Evolutionary conservation across 2,888 invertebrate genomes (phyloP), one percentile per base, ranked within the genome.

Genomic region (Acanthosoma haemorrhoidale): DNA sequence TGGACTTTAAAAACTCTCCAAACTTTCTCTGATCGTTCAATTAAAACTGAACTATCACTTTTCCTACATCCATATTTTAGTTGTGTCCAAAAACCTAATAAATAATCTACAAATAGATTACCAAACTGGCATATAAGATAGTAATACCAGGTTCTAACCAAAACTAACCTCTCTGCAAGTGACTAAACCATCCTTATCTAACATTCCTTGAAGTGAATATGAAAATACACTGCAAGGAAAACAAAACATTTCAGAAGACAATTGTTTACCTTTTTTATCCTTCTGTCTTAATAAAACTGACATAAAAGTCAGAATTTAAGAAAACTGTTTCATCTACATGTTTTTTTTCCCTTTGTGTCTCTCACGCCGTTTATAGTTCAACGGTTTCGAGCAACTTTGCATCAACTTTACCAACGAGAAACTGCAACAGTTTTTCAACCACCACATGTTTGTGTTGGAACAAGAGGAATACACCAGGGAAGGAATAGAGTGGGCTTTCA

Each of bases 391-490:
- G 86, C 96, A 96, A 86, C 87, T 96, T 81, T 96, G 95, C 86
- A 96, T 96, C 88, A 96, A 96, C 87, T 96, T 96, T 86, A 96
- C 95, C 83, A 96, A 96, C 83, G 95, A 96, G 85, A 93, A 94
- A 83, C 87, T 96, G 79, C 96, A 96, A 85, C 96, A 96, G 83
- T 96, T 95, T 88, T 96, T 96, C 90, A 96, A 96, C 85, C 95
- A 96, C 81, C 92, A 96, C 88, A 96, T 96, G 95, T 96, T 96
- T 84, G 94, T 96, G 78, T 88, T 96, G 78, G 95, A 96, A 83
- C 95, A 96, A 89, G 95, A 96, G 82, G 95, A 95, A 82, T 96
- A 96, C 86, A 91, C 92, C 83, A 87, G 83, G 79, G 95, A 96
- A 82, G 95, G 95, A 80, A 95, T 96, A 84, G 86, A 92, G 80